Conservation (phyloP, 2,797 vertebrate genomes). For the Xenentodon cancila region DNA sequence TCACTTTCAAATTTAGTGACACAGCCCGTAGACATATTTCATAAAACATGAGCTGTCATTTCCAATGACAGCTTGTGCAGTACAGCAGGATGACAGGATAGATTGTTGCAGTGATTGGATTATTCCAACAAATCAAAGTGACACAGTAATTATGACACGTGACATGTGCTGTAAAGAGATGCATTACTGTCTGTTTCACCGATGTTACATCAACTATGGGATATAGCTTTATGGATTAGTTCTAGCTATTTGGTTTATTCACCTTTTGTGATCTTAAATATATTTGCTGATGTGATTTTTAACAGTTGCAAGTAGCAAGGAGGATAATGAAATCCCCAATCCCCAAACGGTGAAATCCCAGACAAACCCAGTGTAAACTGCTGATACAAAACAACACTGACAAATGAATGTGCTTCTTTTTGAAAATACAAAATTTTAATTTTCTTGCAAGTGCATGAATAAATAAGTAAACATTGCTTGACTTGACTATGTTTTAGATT, state of each 20-base stretch:
- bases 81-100: slow-evolving; percentile 41
- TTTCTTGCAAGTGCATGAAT: no score
- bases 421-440: no score
- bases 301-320: not conserved
- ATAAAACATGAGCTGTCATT: slow-evolving; percentile 53
- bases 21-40: slow-evolving; percentile 44
- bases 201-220: slow-evolving; percentile 3
- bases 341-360: no score
- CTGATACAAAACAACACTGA: no score
- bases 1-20: slow-evolving; percentile 53
- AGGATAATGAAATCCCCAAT: not conserved
- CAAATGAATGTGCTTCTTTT: no score
- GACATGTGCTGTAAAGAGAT: slow-evolving; percentile 28
- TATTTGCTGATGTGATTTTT: not conserved
- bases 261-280: not conserved
- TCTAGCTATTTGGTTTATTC: slow-evolving; percentile 2
- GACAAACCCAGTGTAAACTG: no score
- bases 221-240: not conserved
- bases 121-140: slow-evolving; percentile 53
- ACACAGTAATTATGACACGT: slow-evolving; percentile 34
- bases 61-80: slow-evolving; percentile 38
- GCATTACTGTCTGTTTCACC: slow-evolving; percentile 9
- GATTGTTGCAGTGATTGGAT: slow-evolving; percentile 56
- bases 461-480: no score
- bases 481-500: no score